Evolutionary conservation across 2,113 vertebrate genomes (phyloP), one percentile per base, ranked within the genome.

Genomic region (Ibidorhyncha struthersii): DNA sequence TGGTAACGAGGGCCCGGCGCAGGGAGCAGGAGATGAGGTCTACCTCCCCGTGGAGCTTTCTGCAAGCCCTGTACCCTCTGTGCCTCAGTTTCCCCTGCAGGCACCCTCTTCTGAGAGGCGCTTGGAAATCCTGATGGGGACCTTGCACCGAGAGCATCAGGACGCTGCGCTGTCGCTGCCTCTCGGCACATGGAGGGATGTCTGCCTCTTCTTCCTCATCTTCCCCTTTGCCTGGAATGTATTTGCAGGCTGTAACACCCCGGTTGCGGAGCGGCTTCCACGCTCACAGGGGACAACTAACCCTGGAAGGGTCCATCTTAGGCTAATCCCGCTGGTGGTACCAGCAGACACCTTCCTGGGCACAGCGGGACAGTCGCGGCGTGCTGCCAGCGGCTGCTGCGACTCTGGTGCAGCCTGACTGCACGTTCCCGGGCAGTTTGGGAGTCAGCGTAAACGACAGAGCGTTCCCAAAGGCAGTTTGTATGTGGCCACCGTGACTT

Each of bases 171-270:
- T 59, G 53, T 36, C 56, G 36, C 52, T 90, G 14, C 41, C 4
- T 56, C 66, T 52, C 0, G 0, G 41, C 8, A 3, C 14, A 0
- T 3, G 14, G 15, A 3, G 7, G 7, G 10, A 38, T 22, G 53
- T 72, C 41, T 85, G 14, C 32, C n/a, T 9, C 9, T 13, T 47
- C 55, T 8, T 27, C 25, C 49, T 72, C 2, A 1, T 34, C 43
- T 32, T 78, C 18, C 22, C 34, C 67, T 14, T 49, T 23, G 21
- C 1, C 0, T 18, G 73, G 18, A 15, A 21, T 1, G 0, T 22
- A 4, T 80, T 40, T 84, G 36, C 61, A 66, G 27, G 50, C 67
- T 74, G 66, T 1, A 32, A 7, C 0, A 4, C 13, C 12, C 73
- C 4, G 0, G 43, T n/a, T 34, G 62, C 61, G 29, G 43, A 74